These are phyloP conservation scores for Sebastolobus altivelis DNA, from an alignment of 2,797 vertebrate species.

Conservation along the genomic window DNA sequence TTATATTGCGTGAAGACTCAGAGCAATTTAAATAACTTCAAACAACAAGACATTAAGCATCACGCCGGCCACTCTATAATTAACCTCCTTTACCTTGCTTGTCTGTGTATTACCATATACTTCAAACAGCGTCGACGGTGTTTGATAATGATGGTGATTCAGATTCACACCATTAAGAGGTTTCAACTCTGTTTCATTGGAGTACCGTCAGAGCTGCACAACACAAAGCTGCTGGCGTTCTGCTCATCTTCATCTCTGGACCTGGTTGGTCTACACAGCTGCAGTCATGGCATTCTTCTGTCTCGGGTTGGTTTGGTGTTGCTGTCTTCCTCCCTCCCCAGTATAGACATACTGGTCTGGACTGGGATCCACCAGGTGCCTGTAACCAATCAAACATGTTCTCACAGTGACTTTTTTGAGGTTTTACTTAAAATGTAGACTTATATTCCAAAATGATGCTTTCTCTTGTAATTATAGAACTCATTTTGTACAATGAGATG, in stretches of 20 bases:
- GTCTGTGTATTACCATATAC: slow-evolving; percentile 42
- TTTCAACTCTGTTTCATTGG: slow-evolving; percentile 25
- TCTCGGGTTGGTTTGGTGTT: slow-evolving; percentile 85
- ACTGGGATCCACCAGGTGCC: slow-evolving; percentile 73
- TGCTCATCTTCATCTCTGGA: slow-evolving; percentile 31
- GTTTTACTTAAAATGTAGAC: not conserved
- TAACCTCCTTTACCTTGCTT: slow-evolving; percentile 58
- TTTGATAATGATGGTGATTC: slow-evolving; percentile 48
- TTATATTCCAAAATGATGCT: not conserved
- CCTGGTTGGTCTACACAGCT: slow-evolving; percentile 85
- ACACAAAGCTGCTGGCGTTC: not conserved
- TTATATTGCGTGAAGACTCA: slow-evolving; percentile 22
- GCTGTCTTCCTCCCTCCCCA: slow-evolving; percentile 62
- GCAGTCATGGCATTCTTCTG: slow-evolving; percentile 93
- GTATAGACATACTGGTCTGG: slow-evolving; percentile 86
- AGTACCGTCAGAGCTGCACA: slow-evolving; percentile 18
- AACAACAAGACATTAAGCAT: slow-evolving; percentile 49
- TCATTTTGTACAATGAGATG: not conserved
- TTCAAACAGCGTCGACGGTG: slow-evolving; percentile 40
- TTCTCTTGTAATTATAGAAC: not conserved
- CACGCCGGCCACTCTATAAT: slow-evolving; percentile 37
- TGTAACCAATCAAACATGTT: slow-evolving; percentile 67
- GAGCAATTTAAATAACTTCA: slow-evolving; percentile 60
- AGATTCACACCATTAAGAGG: slow-evolving; percentile 29
- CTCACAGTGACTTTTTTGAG: not conserved